phyloP scores from a whole-genome alignment of 2,888 invertebrate genomes.

The Spilarctia lutea region DNA sequence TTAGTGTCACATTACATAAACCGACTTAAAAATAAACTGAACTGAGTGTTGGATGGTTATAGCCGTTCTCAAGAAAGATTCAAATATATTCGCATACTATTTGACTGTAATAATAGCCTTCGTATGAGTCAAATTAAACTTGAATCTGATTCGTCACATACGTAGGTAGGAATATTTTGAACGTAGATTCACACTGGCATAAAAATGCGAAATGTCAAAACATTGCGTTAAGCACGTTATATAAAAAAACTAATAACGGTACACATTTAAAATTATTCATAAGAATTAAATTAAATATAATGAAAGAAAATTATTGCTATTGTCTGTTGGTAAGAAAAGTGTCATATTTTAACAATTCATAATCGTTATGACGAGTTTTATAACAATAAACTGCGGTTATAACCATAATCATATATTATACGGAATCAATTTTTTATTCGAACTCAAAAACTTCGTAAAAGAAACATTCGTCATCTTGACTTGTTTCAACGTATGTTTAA shows the following conservation, averaged over 20 bases:
- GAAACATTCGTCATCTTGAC: constrained; percentile 18
- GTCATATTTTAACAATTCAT: constrained; percentile 15
- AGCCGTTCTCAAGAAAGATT: constrained; percentile 17
- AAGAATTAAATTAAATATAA: constrained; percentile 21
- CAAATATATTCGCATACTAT: constrained; percentile 22
- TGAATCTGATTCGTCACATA: constrained; percentile 22
- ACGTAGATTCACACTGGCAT: constrained; percentile 19
- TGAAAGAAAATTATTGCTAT: constrained; percentile 24
- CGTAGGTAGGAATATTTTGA: constrained; percentile 33
- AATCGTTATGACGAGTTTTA: constrained; percentile 1
- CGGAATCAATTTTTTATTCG: constrained; percentile 1
- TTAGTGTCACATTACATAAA: constrained; percentile 9
- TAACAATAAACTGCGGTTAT: neutral
- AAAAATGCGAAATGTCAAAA: constrained; percentile 42
- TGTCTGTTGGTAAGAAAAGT: constrained; percentile 6
- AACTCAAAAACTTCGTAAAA: constrained; percentile 14
- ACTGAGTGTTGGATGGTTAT: neutral
- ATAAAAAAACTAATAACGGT: constrained; percentile 21
- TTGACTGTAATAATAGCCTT: constrained; percentile 20
- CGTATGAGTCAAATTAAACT: constrained; percentile 35
- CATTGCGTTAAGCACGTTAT: constrained; percentile 21
- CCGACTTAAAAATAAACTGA: constrained; percentile 3
- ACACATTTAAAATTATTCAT: constrained; percentile 16
- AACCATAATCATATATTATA: neutral
- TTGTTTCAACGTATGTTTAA: constrained; percentile 23